A percentile compares a stretch with the other conserved stretches of the same genome.
These are phyloP conservation scores for Lepus americanus DNA, from an alignment of 2,113 vertebrate species.

Conservation along the genomic window DNA sequence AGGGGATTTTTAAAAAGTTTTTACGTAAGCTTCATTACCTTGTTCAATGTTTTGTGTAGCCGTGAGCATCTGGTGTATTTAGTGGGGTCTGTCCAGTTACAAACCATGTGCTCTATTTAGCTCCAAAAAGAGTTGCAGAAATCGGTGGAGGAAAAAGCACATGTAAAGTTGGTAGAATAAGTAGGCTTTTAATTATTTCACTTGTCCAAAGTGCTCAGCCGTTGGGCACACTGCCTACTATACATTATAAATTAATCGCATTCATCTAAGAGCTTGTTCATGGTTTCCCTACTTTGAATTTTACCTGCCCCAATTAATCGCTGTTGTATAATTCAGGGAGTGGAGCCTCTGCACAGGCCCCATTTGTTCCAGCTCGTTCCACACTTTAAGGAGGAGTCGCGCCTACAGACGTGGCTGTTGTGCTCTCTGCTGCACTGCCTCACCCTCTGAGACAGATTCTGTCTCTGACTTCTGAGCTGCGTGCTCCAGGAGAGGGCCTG, in stretches of 20 bases:
- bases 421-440: background rate
- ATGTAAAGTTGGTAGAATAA: background rate
- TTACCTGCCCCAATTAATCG: slow-evolving; percentile 38
- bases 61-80: background rate
- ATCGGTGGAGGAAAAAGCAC: background rate
- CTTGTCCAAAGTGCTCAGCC: background rate
- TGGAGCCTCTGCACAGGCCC: background rate
- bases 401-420: slow-evolving; percentile 6
- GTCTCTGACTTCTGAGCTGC: slow-evolving; percentile 69
- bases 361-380: slow-evolving; percentile 29
- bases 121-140: background rate
- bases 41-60: background rate
- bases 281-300: slow-evolving; percentile 58
- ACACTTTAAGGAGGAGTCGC: slow-evolving; percentile 1
- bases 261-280: slow-evolving; percentile 66
- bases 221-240: background rate
- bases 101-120: slow-evolving; percentile 6
- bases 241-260: slow-evolving; percentile 53
- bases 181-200: slow-evolving; percentile 50
- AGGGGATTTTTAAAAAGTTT: background rate
- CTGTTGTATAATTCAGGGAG: slow-evolving; percentile 27
- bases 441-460: slow-evolving; percentile 55
- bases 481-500: slow-evolving; percentile 41
- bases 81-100: background rate
- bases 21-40: background rate